Evolutionary conservation across 1,140 invertebrate species (phyloP).

Genomic region (Lycorma delicatula): DNA sequence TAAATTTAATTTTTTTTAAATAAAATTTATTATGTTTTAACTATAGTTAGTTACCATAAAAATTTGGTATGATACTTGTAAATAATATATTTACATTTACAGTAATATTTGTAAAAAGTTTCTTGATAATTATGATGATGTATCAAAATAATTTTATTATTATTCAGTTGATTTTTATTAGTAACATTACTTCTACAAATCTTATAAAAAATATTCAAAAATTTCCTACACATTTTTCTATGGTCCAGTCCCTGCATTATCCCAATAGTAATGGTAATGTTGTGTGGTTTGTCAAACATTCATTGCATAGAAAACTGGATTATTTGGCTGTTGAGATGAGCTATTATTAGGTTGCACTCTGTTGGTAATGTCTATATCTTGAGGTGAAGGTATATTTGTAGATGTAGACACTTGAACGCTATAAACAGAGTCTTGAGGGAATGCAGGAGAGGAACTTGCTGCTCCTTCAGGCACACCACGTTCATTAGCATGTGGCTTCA

Average conservation of each 20-base stretch:
- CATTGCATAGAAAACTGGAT: slow-evolving; percentile 42
- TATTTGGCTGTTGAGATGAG: slow-evolving; percentile 27
- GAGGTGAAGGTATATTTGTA: slow-evolving; percentile 11
- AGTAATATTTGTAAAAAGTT: neutral
- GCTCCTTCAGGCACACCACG: slow-evolving; percentile 36
- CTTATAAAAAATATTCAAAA: neutral
- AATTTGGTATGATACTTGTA: neutral
- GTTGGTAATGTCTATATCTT: neutral
- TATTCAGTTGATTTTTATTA: neutral
- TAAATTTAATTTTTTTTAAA: no score
- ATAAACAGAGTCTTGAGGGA: slow-evolving; percentile 16
- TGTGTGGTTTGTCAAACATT: slow-evolving; percentile 38
- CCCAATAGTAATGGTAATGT: slow-evolving; percentile 15
- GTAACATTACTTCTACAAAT: neutral
- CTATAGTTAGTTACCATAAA: no score
- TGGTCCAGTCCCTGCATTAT: neutral
- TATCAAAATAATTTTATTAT: neutral
- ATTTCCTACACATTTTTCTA: no score
- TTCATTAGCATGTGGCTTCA: slow-evolving; percentile 28
- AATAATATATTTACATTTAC: neutral
- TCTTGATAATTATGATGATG: neutral
- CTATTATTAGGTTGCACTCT: slow-evolving; percentile 8
- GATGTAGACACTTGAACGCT: slow-evolving; percentile 12
- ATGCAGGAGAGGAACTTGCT: slow-evolving; percentile 34
- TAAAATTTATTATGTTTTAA: no score